Evolutionary conservation across 2,797 vertebrate species (phyloP), one percentile per base, ranked within the genome.

Genomic region (Crax fasciolata): DNA sequence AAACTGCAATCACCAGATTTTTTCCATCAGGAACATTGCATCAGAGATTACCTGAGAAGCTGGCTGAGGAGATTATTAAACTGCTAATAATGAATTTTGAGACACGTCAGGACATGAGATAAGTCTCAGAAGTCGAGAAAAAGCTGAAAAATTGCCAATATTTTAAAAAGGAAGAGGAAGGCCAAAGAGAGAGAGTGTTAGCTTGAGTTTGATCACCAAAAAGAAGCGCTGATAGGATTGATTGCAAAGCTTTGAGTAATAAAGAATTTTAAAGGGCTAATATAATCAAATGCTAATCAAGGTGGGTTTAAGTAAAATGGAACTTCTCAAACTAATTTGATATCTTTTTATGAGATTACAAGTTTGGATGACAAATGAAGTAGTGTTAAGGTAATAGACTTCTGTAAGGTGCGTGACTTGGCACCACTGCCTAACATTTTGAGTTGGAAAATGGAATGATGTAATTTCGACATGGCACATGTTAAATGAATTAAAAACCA

Each of bases 251-350:
- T 25, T 84, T 71, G 44, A 92, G 89, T 72, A 85, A 95, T 92
- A 93, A 94, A 93, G 94, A 95, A 95, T 94, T 63, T 77, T 67
- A 96, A 85, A 72, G n/a, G 77, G 61, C 57, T 93, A 91, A 95
- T 94, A 94, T 94, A 95, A 96, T 96, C 87, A 96, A 96, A 93
- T 87, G 84, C 57, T 91, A 93, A 95, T 95, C 72, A 93, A 87
- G 59, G 84, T 89, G 57, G 15, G 49, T 91, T 95, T 96, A 93
- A 93, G 78, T 93, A 91, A 91, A 90, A 91, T 89, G 84, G 68
- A 49, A 84, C 84, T 79, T 84, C 72, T 92, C 61, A 67, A 80
- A 85, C 65, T 92, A 87, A 95, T 89, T 92, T 91, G 65, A 23
- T 94, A 72, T 46, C 68, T 92, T 96, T 92, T 84, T 74, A 95